A percentile compares a stretch with the other conserved stretches of the same genome.
Evolutionary conservation across 2,888 invertebrate genomes (phyloP).

Genomic region (Noctuana brunneofusca): DNA sequence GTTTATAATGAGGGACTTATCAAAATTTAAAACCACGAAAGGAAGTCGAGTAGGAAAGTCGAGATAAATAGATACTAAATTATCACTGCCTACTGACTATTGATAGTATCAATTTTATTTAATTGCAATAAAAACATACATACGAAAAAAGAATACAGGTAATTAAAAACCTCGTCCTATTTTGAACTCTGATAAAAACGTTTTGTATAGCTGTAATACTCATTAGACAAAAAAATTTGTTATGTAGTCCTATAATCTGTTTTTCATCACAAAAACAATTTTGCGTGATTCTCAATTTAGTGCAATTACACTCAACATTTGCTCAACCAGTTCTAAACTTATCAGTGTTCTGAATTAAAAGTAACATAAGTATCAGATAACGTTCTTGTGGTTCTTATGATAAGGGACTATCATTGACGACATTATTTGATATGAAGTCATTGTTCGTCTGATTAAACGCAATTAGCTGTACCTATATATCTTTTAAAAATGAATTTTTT

Average conservation of each 20-base stretch:
- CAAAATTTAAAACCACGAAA: too few species aligned
- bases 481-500: not conserved
- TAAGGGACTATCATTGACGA: constrained; percentile 25
- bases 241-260: too few species aligned
- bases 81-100: too few species aligned
- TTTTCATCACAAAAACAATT: not conserved
- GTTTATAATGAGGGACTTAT: too few species aligned
- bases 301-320: constrained; percentile 42
- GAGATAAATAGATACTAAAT: too few species aligned
- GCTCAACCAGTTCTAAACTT: constrained; percentile 35
- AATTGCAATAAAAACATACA: too few species aligned
- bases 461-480: not conserved
- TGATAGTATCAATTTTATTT: too few species aligned
- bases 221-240: not conserved
- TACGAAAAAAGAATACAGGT: too few species aligned
- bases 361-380: constrained; percentile 37
- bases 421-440: constrained; percentile 8
- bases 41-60: too few species aligned
- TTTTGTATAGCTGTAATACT: not conserved
- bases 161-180: too few species aligned
- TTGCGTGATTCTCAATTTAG: not conserved
- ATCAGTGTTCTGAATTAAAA: constrained; percentile 36
- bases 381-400: constrained; percentile 29
- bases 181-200: too few species aligned
- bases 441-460: not conserved